phyloP scores from a whole-genome alignment of 2,113 vertebrate species.

The Cryptotis parvus region DNA sequence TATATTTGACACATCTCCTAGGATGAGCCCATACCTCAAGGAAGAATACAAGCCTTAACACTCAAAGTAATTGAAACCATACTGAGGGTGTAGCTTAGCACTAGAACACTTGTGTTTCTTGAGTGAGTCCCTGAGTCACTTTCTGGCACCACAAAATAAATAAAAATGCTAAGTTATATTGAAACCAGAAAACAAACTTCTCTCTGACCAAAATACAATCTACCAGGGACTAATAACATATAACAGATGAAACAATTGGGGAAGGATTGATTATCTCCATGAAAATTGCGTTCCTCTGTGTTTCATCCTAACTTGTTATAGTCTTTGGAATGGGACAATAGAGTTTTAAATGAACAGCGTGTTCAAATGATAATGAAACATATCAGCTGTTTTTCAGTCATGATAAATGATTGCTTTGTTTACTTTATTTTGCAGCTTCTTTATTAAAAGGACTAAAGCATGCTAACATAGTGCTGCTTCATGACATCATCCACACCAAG shows the following conservation, averaged over 20 bases:
- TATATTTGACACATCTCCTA: neutral
- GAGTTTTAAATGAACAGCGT: neutral
- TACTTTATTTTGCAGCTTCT: slow-evolving; percentile 91
- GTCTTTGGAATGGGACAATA: neutral
- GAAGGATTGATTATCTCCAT: slow-evolving; percentile 19
- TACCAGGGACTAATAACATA: neutral
- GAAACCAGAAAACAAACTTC: neutral
- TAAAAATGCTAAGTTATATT: too few species aligned
- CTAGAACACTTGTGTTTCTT: too few species aligned
- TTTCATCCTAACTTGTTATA: neutral
- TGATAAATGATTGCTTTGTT: slow-evolving; percentile 39
- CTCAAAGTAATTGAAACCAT: neutral
- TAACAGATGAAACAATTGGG: neutral
- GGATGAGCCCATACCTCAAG: neutral
- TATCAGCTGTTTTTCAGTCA: neutral
- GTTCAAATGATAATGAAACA: neutral
- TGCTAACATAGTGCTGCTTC: slow-evolving; percentile 97
- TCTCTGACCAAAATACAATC: neutral
- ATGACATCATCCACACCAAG: slow-evolving; percentile 99
- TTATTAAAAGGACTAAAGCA: slow-evolving; percentile 98
- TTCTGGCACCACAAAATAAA: too few species aligned
- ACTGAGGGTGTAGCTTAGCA: too few species aligned
- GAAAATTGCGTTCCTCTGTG: neutral
- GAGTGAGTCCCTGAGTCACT: too few species aligned
- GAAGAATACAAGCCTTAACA: slow-evolving; percentile 10